phyloP scores from a whole-genome alignment of 2,888 invertebrate genomes.

The Apomyelois bistriatella region DNA sequence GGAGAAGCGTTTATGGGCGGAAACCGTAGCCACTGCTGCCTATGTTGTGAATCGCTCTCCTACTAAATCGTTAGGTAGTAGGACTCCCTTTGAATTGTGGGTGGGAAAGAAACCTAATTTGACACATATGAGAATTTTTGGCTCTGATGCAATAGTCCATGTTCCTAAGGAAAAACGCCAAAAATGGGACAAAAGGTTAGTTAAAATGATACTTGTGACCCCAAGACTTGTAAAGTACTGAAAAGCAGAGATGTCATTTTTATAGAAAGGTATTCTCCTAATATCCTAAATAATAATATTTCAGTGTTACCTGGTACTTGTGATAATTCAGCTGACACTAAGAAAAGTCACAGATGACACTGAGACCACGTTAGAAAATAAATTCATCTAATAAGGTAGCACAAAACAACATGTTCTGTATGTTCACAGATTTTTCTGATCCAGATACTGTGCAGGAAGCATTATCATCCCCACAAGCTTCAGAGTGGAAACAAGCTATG shows the following conservation, averaged over 20 bases:
- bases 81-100: conserved; percentile 14
- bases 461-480: conserved; percentile 10
- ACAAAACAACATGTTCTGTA: background rate
- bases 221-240: background rate
- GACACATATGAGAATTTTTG: conserved; percentile 39
- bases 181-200: background rate
- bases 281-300: background rate
- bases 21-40: conserved; percentile 3
- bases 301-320: background rate
- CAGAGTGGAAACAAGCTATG: conserved; percentile 17
- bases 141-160: conserved; percentile 19
- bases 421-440: background rate
- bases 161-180: background rate
- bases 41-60: conserved; percentile 12
- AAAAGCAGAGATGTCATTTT: background rate
- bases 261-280: background rate
- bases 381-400: background rate
- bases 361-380: no score
- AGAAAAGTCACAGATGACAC: no score
- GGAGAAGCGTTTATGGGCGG: background rate
- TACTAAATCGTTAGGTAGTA: background rate
- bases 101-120: conserved; percentile 12
- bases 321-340: no score
- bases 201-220: background rate
- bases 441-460: conserved; percentile 7